Percentiles rank a stretch among this genome's conserved stretches.
These are phyloP conservation scores for Urocynchramus pylzowi DNA, from an alignment of 2,113 vertebrate genomes.

Conservation along the genomic window DNA sequence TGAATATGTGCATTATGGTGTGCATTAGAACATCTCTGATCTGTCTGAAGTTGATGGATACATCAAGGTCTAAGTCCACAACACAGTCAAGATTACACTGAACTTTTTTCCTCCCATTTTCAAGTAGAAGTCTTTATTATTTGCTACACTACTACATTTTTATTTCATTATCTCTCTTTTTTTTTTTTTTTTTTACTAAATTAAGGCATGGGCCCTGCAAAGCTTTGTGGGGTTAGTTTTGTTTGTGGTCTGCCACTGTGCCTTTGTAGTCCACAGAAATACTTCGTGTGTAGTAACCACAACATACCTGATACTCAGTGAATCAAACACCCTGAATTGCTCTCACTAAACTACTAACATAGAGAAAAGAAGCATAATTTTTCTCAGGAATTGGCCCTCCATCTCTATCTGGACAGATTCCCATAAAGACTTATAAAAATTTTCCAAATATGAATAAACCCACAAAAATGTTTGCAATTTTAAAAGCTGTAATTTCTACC, in stretches of 20 bases:
- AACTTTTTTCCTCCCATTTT: background rate
- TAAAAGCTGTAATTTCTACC: background rate
- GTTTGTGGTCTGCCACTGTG: background rate
- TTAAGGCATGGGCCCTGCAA: background rate
- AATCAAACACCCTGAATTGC: background rate
- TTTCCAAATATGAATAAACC: background rate
- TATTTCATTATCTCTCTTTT: background rate
- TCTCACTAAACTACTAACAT: background rate
- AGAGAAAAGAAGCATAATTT: background rate
- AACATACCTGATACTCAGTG: background rate
- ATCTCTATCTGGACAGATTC: background rate
- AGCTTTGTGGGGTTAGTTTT: background rate
- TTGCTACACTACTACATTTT: background rate
- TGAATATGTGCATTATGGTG: background rate
- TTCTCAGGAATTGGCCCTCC: background rate
- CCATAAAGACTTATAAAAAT: background rate
- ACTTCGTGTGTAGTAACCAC: background rate
- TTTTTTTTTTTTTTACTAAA: background rate
- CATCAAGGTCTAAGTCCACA: background rate
- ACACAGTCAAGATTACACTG: background rate
- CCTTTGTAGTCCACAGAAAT: background rate
- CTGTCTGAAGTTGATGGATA: background rate
- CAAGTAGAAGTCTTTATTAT: background rate
- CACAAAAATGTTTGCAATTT: slow-evolving; percentile 8
- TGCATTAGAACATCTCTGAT: background rate